Base-by-base conservation (phyloP, 2,797 vertebrate species). In the Ctenochaetus hawaiiensis region DNA sequence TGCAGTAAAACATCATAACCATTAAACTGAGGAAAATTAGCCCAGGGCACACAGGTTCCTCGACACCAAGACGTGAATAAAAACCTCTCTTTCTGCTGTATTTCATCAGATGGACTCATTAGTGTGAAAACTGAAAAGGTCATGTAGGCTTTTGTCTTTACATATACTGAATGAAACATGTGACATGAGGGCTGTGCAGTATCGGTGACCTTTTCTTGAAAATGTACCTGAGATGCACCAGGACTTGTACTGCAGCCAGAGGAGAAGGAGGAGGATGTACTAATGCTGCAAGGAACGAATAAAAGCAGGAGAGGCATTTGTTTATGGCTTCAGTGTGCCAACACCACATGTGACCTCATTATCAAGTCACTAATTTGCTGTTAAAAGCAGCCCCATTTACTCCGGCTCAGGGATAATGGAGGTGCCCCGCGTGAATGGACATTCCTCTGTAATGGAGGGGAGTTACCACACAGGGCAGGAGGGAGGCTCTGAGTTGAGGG, bases 301-400 rank as follows among this genome's bases (percentile, higher is more conserved):
- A 53, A 84, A 77, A 62, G 81, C 81, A 74, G 82, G 76, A 59
- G 72, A 80, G 88, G 86, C 87, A 82, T 93, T 74, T 79, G 57
- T 91, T 92, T 90, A 86, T 89, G 89, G 88, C 92, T 89, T 73
- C 87, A 37, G 85, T 84, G 85, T 89, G 89, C 92, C 83, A 67
- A 68, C 79, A 80, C 87, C 89, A 86, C 89, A 83, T 84, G 90
- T 92, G 93, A 92, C 91, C 88, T 88, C 86, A 89, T 94, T 93
- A 94, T 93, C 92, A 92, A 92, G 93, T 92, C 92, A 91, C 94
- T 95, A 94, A 95, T 95, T 96, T 87, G 82, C 93, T 95, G 75
- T 92, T 92, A 93, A 95, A 94, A 91, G 88, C 91, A 85, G 86
- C 74, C 89, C 86, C 81, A 88, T 92, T 94, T 93, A 90, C 75